phyloP scores from a whole-genome alignment of 2,797 vertebrate species.

The Benthosema pterotum region DNA sequence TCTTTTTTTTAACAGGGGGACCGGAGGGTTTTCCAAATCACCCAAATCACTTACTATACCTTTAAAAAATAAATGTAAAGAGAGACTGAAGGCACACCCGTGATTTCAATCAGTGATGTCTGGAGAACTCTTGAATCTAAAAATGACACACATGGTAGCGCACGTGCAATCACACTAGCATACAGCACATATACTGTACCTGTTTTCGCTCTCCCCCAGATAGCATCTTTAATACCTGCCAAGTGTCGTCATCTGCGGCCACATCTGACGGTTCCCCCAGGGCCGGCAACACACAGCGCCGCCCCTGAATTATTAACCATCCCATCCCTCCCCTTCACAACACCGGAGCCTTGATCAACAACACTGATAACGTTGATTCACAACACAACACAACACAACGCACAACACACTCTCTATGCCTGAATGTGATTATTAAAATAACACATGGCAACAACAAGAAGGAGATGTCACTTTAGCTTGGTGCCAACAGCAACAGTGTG shows the following conservation, averaged over 20 bases:
- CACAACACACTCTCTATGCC: slow-evolving; percentile 10
- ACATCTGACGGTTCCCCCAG: slow-evolving; percentile 60
- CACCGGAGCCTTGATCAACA: slow-evolving; percentile 37
- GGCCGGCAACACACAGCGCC: slow-evolving; percentile 30
- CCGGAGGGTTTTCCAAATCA: too few species aligned
- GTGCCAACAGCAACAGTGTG: slow-evolving; percentile 27
- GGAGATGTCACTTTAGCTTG: slow-evolving; percentile 63
- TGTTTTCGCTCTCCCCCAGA: slow-evolving; percentile 25
- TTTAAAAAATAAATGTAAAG: too few species aligned
- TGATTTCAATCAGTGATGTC: too few species aligned
- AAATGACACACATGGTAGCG: too few species aligned
- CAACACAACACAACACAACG: not conserved
- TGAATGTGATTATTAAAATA: slow-evolving; percentile 59
- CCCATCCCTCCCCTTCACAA: slow-evolving; percentile 21
- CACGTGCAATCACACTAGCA: too few species aligned
- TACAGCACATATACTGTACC: slow-evolving; percentile 25
- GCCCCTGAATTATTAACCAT: slow-evolving; percentile 70
- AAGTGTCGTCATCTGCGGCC: slow-evolving; percentile 54
- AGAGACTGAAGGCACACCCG: too few species aligned
- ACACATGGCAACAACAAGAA: slow-evolving; percentile 59
- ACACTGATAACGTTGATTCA: slow-evolving; percentile 56
- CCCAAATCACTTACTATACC: too few species aligned
- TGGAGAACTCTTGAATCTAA: too few species aligned
- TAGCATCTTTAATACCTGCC: slow-evolving; percentile 70
- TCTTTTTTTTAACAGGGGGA: too few species aligned